These are phyloP conservation scores for Eptesicus fuscus DNA, from an alignment of 2,113 vertebrate species.

Conservation along the genomic window DNA sequence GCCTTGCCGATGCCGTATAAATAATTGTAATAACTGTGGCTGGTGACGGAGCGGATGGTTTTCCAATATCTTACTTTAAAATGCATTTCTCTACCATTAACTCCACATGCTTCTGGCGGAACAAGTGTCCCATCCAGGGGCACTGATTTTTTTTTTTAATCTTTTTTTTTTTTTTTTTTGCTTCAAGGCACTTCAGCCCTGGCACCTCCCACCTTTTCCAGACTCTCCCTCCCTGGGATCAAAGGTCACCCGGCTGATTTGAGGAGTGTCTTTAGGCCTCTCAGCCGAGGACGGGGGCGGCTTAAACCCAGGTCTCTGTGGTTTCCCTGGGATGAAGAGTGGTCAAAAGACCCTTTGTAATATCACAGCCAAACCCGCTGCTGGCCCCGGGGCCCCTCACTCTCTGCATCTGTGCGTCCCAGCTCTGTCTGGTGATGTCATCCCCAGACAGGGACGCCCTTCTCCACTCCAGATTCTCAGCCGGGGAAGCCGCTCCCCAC, in stretches of 20 bases:
- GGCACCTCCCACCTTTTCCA: neutral
- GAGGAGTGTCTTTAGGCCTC: conserved; percentile 41
- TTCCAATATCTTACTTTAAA: conserved; percentile 72
- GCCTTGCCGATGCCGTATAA: conserved; percentile 18
- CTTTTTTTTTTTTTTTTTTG: neutral
- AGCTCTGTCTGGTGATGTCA: conserved; percentile 76
- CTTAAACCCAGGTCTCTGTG: conserved; percentile 49
- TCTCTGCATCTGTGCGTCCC: conserved; percentile 67
- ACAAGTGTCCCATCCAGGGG: neutral
- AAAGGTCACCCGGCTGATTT: conserved; percentile 65
- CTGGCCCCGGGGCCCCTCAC: neutral
- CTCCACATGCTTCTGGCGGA: neutral
- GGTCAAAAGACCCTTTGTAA: conserved; percentile 81
- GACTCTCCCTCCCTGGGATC: neutral
- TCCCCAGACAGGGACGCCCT: conserved; percentile 57
- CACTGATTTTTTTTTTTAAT: neutral
- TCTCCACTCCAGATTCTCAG: conserved; percentile 34
- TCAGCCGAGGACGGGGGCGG: conserved; percentile 27
- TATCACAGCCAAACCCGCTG: neutral
- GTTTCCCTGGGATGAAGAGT: neutral
- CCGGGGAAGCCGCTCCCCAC: neutral
- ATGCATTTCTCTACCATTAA: conserved; percentile 62
- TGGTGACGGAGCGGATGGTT: conserved; percentile 54
- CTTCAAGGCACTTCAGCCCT: conserved; percentile 2
- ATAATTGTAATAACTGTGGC: conserved; percentile 66